Evolutionary conservation across 2,113 vertebrate genomes (phyloP).

Genomic region (Vulpes lagopus): DNA sequence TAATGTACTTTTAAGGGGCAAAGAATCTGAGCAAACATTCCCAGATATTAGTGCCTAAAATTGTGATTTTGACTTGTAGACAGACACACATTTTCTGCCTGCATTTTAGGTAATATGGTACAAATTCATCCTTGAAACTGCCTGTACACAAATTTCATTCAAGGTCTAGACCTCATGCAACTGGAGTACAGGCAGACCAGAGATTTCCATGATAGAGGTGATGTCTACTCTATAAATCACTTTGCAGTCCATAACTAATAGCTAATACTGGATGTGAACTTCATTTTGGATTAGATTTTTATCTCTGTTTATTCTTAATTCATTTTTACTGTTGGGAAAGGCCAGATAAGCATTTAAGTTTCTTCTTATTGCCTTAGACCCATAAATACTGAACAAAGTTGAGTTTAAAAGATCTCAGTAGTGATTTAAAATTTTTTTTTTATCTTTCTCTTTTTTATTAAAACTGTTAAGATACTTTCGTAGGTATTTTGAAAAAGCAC

Average conservation of each 20-base stretch:
- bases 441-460: neutral
- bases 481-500: neutral
- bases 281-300: conserved; percentile 27
- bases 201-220: neutral
- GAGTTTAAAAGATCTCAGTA: neutral
- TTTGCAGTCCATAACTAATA: conserved; percentile 49
- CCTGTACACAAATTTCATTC: neutral
- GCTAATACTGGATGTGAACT: conserved; percentile 32
- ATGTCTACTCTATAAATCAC: neutral
- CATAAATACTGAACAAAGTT: neutral
- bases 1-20: neutral
- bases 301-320: conserved; percentile 42
- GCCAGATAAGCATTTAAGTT: neutral
- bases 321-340: conserved; percentile 25
- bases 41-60: neutral
- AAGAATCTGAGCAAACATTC: conserved; percentile 3
- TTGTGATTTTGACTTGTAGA: conserved; percentile 17
- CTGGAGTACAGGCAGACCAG: neutral
- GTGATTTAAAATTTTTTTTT: neutral
- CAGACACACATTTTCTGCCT: neutral
- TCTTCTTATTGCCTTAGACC: neutral
- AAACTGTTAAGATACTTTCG: conserved; percentile 36
- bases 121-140: neutral
- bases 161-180: neutral
- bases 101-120: neutral